These are phyloP conservation scores for Pygocentrus nattereri DNA, from an alignment of 2,797 vertebrate species.

Conservation along the genomic window DNA sequence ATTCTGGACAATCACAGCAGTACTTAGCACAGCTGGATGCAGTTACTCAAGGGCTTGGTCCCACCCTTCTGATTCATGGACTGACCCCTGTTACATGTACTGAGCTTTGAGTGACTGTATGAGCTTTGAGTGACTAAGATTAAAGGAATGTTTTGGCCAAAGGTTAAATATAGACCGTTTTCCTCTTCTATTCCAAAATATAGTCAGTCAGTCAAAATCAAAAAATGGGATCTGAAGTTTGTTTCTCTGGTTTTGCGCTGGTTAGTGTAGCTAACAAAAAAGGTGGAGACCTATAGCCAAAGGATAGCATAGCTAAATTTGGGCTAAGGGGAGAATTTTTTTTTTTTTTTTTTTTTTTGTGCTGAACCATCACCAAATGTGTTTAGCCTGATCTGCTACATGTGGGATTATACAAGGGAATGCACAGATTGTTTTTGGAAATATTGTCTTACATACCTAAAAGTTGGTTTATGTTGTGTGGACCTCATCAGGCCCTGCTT, in stretches of 20 bases:
- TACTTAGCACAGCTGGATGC: constrained; percentile 85
- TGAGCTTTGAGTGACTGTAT: constrained; percentile 78
- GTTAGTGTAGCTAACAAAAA: not conserved
- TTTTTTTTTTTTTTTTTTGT: no score
- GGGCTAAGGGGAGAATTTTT: no score
- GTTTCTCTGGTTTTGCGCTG: not conserved
- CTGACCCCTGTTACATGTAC: constrained; percentile 92
- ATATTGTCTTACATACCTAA: not conserved
- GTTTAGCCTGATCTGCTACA: not conserved
- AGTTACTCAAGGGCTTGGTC: constrained; percentile 84
- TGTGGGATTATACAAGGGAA: not conserved
- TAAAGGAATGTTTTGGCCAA: not conserved
- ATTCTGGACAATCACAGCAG: constrained; percentile 73
- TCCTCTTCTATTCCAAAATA: no score
- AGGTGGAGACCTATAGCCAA: not conserved
- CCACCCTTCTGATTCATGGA: constrained; percentile 89
- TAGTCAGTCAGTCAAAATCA: not conserved
- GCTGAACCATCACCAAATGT: no score
- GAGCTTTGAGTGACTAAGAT: not conserved
- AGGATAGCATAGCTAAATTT: not conserved
- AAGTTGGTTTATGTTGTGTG: not conserved
- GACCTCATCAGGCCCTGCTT: not conserved
- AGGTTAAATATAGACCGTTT: not conserved
- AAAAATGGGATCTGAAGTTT: not conserved
- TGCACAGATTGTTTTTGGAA: not conserved